Conservation (phyloP, 2,888 invertebrate genomes). For the Hydraecia micacea region DNA sequence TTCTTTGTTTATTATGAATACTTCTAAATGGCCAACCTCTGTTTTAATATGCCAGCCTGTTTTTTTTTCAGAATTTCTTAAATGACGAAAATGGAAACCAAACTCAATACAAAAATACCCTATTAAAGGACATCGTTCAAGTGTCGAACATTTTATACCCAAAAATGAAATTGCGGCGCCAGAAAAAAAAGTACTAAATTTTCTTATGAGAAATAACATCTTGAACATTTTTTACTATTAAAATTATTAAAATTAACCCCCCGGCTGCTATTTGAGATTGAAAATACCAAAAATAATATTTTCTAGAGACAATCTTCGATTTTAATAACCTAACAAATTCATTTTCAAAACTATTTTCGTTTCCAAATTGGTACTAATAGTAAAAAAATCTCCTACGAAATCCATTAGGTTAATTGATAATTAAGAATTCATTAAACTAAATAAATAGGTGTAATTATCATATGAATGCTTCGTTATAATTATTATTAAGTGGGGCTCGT, state of each 20-base stretch:
- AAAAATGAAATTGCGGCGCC: too few relatives aligned
- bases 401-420: conserved; percentile 47
- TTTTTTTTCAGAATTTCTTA: neutral
- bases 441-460: conserved; percentile 56
- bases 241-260: too few relatives aligned
- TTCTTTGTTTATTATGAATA: neutral
- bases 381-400: conserved; percentile 39
- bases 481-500: conserved; percentile 30
- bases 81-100: neutral
- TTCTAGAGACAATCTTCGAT: neutral
- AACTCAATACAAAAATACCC: neutral
- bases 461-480: conserved; percentile 46
- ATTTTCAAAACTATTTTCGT: conserved; percentile 34
- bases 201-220: too few relatives aligned
- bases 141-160: too few relatives aligned
- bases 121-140: too few relatives aligned
- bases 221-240: too few relatives aligned
- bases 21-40: neutral
- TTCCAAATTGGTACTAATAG: conserved; percentile 44
- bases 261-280: too few relatives aligned
- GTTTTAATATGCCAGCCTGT: too few relatives aligned
- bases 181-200: too few relatives aligned
- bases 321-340: neutral
- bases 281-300: too few relatives aligned
- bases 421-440: conserved; percentile 51